A percentile compares a stretch with the other conserved stretches of the same genome.
Conservation (phyloP, 2,888 invertebrate genomes). For the Eristalis arbustorum region DNA sequence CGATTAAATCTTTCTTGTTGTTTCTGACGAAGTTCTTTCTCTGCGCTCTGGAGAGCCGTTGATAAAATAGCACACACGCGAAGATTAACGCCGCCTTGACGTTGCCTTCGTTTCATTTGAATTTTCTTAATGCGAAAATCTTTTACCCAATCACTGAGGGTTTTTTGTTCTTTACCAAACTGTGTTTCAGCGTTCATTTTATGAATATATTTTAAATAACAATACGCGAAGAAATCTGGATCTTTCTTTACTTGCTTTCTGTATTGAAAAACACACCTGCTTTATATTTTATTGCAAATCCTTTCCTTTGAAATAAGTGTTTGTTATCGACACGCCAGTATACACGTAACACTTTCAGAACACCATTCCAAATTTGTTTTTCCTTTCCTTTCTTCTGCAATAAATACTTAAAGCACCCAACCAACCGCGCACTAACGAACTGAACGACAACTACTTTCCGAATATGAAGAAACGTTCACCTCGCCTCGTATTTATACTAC, state of each 20-base stretch:
- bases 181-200: constrained; percentile 74
- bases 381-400: not conserved
- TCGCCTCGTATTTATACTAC: constrained; percentile 45
- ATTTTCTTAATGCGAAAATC: constrained; percentile 82
- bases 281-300: constrained; percentile 55
- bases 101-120: constrained; percentile 80
- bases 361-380: not conserved
- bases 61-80: constrained; percentile 83
- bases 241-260: not conserved
- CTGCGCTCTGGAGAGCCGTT: constrained; percentile 81
- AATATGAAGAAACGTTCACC: constrained; percentile 4
- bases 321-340: not conserved
- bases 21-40: constrained; percentile 82
- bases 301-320: constrained; percentile 19
- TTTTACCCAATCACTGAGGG: constrained; percentile 82
- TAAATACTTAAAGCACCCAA: constrained; percentile 38
- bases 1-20: constrained; percentile 82
- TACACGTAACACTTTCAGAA: not conserved
- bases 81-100: constrained; percentile 80
- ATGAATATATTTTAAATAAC: not conserved
- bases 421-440: constrained; percentile 42
- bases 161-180: constrained; percentile 73
- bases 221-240: not conserved
- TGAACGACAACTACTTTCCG: constrained; percentile 55
- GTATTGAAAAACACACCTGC: constrained; percentile 58